phyloP scores from a whole-genome alignment of 2,113 vertebrate species.

The Nicator chloris region DNA sequence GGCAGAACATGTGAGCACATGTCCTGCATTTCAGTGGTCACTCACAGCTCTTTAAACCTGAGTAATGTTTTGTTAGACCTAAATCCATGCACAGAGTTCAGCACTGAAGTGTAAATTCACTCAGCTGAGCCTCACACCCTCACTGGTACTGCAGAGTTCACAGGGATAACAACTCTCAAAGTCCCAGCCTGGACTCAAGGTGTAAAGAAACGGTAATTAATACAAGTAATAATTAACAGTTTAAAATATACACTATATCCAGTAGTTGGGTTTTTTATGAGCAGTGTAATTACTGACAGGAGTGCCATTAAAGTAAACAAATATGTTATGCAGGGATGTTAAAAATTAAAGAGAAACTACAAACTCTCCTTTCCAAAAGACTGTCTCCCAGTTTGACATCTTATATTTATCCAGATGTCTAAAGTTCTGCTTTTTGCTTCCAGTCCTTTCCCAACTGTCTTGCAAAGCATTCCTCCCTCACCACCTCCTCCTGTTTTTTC shows the following conservation, averaged over 20 bases:
- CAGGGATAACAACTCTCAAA: neutral
- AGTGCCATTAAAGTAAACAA: neutral
- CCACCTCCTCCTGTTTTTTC: neutral
- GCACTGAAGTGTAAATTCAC: neutral
- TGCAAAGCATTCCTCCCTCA: neutral
- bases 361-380: neutral
- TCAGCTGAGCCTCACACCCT: neutral
- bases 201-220: neutral
- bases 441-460: neutral
- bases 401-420: neutral
- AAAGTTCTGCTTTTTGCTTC: neutral
- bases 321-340: rapidly evolving
- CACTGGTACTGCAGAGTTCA: neutral
- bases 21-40: neutral
- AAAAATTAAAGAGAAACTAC: neutral
- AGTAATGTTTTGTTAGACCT: neutral
- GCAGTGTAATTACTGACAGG: neutral
- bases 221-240: neutral
- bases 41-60: neutral
- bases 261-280: neutral
- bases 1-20: neutral
- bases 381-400: neutral
- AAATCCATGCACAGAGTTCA: neutral
- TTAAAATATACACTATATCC: neutral
- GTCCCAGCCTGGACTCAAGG: neutral